phyloP scores from a whole-genome alignment of 1,140 invertebrate species.

The Laodelphax striatellus region DNA sequence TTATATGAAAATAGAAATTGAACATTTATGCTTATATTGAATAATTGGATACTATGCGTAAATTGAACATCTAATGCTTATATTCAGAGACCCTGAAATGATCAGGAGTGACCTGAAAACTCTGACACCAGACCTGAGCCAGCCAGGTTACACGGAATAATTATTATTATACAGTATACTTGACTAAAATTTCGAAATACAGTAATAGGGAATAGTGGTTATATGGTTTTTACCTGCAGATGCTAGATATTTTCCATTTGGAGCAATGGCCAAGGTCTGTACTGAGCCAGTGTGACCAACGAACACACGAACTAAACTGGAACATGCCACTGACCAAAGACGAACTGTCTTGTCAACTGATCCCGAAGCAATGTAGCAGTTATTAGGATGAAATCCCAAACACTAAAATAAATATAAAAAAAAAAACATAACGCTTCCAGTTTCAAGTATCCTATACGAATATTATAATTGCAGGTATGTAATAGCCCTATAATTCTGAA shows the following conservation, averaged over 20 bases:
- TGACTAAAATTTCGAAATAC: neutral
- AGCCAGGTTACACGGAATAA: too few species aligned
- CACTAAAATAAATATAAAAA: slow-evolving; percentile 43
- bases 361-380: slow-evolving; percentile 65
- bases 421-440: slow-evolving; percentile 4
- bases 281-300: slow-evolving; percentile 47
- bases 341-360: slow-evolving; percentile 64
- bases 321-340: slow-evolving; percentile 56
- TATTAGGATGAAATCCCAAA: slow-evolving; percentile 73
- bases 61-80: too few species aligned
- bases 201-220: too few species aligned
- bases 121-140: too few species aligned
- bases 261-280: slow-evolving; percentile 51
- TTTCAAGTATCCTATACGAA: neutral
- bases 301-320: slow-evolving; percentile 44
- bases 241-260: slow-evolving; percentile 55
- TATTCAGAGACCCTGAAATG: too few species aligned
- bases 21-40: too few species aligned
- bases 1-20: too few species aligned
- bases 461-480: slow-evolving; percentile 11
- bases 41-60: too few species aligned
- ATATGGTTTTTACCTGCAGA: slow-evolving; percentile 40
- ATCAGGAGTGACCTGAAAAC: too few species aligned
- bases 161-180: neutral
- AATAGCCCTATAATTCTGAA: too few species aligned